A percentile compares a stretch with the other conserved stretches of the same genome.
These are phyloP conservation scores for Adelges cooleyi DNA, from an alignment of 1,140 invertebrate species.

Conservation along the genomic window DNA sequence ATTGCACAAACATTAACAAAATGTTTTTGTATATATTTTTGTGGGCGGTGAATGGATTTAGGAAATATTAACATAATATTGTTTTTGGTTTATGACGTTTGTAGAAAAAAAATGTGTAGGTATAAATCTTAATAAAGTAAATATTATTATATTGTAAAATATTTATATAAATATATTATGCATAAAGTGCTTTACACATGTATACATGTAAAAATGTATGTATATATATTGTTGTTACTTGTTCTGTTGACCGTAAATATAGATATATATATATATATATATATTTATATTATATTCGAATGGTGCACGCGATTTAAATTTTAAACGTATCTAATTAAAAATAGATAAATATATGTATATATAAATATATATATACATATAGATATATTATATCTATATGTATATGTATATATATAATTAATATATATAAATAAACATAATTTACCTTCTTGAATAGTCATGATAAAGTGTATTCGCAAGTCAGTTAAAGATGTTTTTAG, in stretches of 20 bases:
- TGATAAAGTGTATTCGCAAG: constrained; percentile 16
- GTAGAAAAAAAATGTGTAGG: too few species aligned
- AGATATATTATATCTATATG: constrained; percentile 19
- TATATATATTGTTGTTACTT: constrained; percentile 16
- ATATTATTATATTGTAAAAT: constrained; percentile 24
- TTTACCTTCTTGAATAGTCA: constrained; percentile 24
- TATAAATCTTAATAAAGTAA: constrained; percentile 1
- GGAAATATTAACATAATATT: constrained; percentile 27
- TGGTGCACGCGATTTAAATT: constrained; percentile 26
- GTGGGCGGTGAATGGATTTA: too few species aligned
- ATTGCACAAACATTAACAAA: constrained; percentile 29
- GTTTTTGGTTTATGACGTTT: too few species aligned
- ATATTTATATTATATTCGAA: neutral
- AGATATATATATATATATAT: too few species aligned
- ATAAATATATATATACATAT: too few species aligned
- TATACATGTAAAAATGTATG: constrained; percentile 17
- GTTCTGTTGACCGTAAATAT: too few species aligned
- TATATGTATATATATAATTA: constrained; percentile 26
- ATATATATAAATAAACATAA: constrained; percentile 26
- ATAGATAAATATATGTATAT: too few species aligned
- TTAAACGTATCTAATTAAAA: constrained; percentile 26
- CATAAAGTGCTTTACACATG: too few species aligned
- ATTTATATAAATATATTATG: constrained; percentile 1
- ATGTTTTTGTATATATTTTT: too few species aligned
- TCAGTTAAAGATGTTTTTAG: constrained; percentile 25